A percentile compares a stretch with the other conserved stretches of the same genome.
Evolutionary conservation across 2,888 invertebrate genomes (phyloP).

Genomic region (Petrolisthes manimaculis): DNA sequence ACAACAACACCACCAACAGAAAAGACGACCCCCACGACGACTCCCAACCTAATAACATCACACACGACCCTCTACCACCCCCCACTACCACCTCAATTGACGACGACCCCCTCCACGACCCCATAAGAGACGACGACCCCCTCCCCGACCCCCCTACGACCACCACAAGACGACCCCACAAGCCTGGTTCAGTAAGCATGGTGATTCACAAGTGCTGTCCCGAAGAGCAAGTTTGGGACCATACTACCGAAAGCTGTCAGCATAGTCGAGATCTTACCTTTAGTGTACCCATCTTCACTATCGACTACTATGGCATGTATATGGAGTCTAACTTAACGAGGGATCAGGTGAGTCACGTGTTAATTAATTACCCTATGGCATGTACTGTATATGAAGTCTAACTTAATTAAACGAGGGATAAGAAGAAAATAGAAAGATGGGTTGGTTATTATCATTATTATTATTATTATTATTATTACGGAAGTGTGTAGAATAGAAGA

Average conservation of each 20-base stretch:
- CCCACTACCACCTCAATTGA: not conserved
- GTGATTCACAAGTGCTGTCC: slow-evolving; percentile 65
- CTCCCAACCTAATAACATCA: not conserved
- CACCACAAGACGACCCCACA: slow-evolving; percentile 4
- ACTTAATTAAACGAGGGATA: too few species aligned
- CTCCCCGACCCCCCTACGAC: not conserved
- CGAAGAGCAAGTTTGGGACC: slow-evolving; percentile 49
- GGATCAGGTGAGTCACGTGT: slow-evolving; percentile 45
- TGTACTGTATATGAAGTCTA: too few species aligned
- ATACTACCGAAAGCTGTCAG: slow-evolving; percentile 45
- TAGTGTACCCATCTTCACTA: slow-evolving; percentile 56
- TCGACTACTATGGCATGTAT: slow-evolving; percentile 54
- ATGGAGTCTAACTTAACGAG: slow-evolving; percentile 60
- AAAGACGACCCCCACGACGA: not conserved
- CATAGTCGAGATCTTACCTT: slow-evolving; percentile 50
- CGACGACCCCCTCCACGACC: not conserved
- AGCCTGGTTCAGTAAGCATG: slow-evolving; percentile 17
- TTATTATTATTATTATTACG: too few species aligned
- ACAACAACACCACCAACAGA: not conserved
- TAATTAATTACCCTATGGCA: too few species aligned
- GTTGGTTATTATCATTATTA: too few species aligned
- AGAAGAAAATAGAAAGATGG: too few species aligned
- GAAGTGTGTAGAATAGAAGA: too few species aligned
- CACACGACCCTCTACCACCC: not conserved
- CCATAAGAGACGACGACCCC: not conserved